Conservation (phyloP, 2,888 invertebrate genomes). For the Argyresthia goedartella region DNA sequence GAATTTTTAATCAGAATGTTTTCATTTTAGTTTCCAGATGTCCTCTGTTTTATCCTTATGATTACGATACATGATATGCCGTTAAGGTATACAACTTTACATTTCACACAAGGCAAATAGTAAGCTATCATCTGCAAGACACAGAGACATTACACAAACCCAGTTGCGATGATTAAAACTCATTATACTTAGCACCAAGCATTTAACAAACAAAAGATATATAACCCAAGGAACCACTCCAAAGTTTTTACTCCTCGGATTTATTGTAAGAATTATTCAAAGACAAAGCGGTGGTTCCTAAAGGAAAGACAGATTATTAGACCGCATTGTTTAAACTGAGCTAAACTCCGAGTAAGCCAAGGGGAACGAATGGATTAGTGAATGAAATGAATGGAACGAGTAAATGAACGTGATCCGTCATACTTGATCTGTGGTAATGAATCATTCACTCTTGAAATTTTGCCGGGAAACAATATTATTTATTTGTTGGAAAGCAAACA, state of each 20-base stretch:
- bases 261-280: conserved; percentile 63
- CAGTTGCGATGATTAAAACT: too few relatives aligned
- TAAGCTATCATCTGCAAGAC: too few relatives aligned
- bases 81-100: too few relatives aligned
- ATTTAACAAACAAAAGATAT: conserved; percentile 15
- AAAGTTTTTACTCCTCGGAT: conserved; percentile 52
- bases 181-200: neutral
- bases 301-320: conserved; percentile 54
- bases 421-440: conserved; percentile 48
- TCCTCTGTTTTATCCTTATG: too few relatives aligned
- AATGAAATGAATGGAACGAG: conserved; percentile 3
- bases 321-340: conserved; percentile 33
- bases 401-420: conserved; percentile 30
- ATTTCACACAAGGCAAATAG: too few relatives aligned
- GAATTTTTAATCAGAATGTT: too few relatives aligned
- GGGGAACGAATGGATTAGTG: neutral
- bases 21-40: too few relatives aligned
- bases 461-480: neutral
- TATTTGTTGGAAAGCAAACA: too few relatives aligned
- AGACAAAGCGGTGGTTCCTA: conserved; percentile 61
- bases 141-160: too few relatives aligned
- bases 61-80: too few relatives aligned
- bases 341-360: neutral
- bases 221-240: conserved; percentile 29
- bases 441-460: conserved; percentile 31